These are phyloP conservation scores for Radopholus similis DNA, from an alignment of 1,140 invertebrate genomes.

Conservation along the genomic window DNA sequence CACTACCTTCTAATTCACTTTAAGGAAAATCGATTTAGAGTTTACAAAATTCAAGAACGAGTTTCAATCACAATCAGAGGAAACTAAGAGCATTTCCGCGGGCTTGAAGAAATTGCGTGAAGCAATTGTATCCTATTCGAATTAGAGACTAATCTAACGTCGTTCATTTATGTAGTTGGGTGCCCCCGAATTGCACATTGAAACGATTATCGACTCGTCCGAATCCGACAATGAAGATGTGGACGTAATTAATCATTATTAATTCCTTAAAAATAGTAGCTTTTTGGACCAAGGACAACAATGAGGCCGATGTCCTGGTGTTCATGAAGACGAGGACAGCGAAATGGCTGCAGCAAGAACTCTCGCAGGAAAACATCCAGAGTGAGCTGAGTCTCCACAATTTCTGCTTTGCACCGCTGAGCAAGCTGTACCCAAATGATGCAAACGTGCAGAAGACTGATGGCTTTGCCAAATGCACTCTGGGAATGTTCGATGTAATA, in stretches of 20 bases:
- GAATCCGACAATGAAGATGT: constrained; percentile 14
- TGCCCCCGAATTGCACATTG: background rate
- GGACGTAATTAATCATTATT: background rate
- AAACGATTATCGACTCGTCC: constrained; percentile 24
- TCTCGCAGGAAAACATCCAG: constrained; percentile 7
- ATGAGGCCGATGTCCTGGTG: constrained; percentile 1
- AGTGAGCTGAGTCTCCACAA: background rate
- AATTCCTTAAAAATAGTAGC: background rate
- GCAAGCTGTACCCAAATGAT: background rate
- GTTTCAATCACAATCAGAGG: background rate
- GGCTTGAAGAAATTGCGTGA: constrained; percentile 12
- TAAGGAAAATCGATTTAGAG: no score
- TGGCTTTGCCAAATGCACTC: background rate
- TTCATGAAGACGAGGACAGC: constrained; percentile 1
- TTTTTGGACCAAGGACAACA: background rate
- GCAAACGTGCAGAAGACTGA: background rate
- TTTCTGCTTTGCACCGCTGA: constrained; percentile 6
- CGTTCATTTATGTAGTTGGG: constrained; percentile 1
- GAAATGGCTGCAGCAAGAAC: constrained; percentile 4
- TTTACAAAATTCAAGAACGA: background rate
- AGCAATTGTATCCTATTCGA: background rate
- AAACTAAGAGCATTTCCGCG: background rate
- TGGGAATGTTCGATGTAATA: no score
- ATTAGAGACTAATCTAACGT: no score
- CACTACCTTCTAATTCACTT: no score